Evolutionary conservation across 2,113 vertebrate species (phyloP).

Genomic region (Dasyurus viverrinus): DNA sequence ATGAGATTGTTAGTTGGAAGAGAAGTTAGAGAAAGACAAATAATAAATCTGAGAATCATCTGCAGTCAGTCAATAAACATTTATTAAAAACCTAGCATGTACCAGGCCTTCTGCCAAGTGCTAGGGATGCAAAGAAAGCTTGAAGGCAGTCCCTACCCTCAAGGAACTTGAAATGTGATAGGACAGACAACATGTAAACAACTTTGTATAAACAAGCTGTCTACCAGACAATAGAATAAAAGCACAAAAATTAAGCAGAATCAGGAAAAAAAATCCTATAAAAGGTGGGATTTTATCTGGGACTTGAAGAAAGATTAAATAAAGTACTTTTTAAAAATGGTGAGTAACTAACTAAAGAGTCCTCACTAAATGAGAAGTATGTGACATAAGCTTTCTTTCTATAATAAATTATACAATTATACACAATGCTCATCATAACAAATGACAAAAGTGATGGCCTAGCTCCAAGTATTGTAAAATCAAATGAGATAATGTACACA

Average conservation of each 20-base stretch:
- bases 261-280: not conserved
- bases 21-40: not conserved
- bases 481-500: not conserved
- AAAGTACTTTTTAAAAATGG: too few relatives aligned
- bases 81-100: not conserved
- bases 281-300: not conserved
- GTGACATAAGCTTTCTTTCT: not conserved
- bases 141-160: too few relatives aligned
- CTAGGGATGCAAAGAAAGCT: too few relatives aligned
- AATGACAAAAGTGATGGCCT: not conserved
- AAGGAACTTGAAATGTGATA: too few relatives aligned
- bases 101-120: not conserved
- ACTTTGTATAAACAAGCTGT: too few relatives aligned
- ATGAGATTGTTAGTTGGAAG: not conserved
- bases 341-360: not conserved
- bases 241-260: not conserved
- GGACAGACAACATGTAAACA: too few relatives aligned
- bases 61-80: not conserved
- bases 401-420: not conserved
- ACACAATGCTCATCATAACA: not conserved
- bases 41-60: not conserved
- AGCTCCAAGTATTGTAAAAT: not conserved
- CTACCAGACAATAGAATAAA: too few relatives aligned
- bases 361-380: not conserved
- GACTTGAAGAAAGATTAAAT: not conserved